A percentile compares a stretch with the other conserved stretches of the same genome.
These are phyloP conservation scores for Opisthograptis luteolata DNA, from an alignment of 2,888 invertebrate species.

Conservation along the genomic window DNA sequence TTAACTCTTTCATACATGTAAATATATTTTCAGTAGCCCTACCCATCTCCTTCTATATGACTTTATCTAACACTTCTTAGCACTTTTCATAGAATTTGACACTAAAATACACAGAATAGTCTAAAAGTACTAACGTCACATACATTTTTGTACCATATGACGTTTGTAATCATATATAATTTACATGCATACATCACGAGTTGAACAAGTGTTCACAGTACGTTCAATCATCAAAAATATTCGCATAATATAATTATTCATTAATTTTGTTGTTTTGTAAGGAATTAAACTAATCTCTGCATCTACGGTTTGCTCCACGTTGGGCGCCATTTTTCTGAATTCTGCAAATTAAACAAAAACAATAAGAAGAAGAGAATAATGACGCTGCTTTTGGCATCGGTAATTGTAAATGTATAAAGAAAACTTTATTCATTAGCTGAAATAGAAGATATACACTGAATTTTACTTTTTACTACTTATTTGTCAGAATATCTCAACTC, in stretches of 20 bases:
- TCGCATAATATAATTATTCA: no score
- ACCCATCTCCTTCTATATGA: constrained; percentile 75
- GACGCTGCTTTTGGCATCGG: no score
- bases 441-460: no score
- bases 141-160: neutral
- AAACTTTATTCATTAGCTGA: no score
- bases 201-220: no score
- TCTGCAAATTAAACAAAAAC: constrained; percentile 28
- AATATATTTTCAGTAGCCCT: constrained; percentile 61
- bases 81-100: constrained; percentile 20
- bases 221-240: no score
- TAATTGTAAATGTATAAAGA: no score
- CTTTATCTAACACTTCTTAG: constrained; percentile 47
- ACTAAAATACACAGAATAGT: neutral
- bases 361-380: no score
- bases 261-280: no score
- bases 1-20: constrained; percentile 48
- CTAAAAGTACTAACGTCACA: neutral
- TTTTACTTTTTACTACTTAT: no score
- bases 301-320: neutral
- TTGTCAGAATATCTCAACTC: no score
- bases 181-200: neutral
- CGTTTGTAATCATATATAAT: neutral
- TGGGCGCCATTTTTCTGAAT: constrained; percentile 11
- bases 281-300: no score